phyloP scores from a whole-genome alignment of 2,797 vertebrate genomes.

The Austrolebias charrua region DNA sequence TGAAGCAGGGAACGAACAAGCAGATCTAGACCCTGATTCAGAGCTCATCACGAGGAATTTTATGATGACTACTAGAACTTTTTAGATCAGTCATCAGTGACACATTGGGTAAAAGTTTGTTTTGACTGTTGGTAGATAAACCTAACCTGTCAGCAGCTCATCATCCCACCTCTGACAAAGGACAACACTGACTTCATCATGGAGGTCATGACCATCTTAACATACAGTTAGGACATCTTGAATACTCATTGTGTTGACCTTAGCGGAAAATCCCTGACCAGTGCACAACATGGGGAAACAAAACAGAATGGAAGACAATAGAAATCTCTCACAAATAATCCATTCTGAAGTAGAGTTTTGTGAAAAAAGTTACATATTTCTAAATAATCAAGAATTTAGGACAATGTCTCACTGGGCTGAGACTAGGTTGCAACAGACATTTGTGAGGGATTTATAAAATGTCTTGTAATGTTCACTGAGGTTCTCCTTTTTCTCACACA shows the following conservation, averaged over 20 bases:
- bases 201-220: not conserved
- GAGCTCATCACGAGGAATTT: constrained; percentile 27
- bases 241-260: constrained; percentile 5
- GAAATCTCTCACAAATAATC: too few relatives aligned
- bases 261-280: too few relatives aligned
- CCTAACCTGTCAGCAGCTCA: not conserved
- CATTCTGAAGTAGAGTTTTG: too few relatives aligned
- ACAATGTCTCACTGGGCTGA: too few relatives aligned
- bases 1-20: constrained; percentile 22
- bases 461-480: too few relatives aligned
- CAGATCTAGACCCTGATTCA: constrained; percentile 39
- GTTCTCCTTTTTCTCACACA: too few relatives aligned
- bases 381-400: too few relatives aligned
- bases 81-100: constrained; percentile 19
- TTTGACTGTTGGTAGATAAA: constrained; percentile 14
- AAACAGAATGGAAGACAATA: too few relatives aligned
- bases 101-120: constrained; percentile 18
- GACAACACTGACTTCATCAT: constrained; percentile 1
- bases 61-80: constrained; percentile 18
- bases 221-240: not conserved
- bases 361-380: too few relatives aligned
- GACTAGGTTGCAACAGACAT: too few relatives aligned
- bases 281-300: too few relatives aligned
- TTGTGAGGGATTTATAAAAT: too few relatives aligned
- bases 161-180: not conserved